phyloP scores from a whole-genome alignment of 1,140 invertebrate genomes.

The Cheumatopsyche charites region DNA sequence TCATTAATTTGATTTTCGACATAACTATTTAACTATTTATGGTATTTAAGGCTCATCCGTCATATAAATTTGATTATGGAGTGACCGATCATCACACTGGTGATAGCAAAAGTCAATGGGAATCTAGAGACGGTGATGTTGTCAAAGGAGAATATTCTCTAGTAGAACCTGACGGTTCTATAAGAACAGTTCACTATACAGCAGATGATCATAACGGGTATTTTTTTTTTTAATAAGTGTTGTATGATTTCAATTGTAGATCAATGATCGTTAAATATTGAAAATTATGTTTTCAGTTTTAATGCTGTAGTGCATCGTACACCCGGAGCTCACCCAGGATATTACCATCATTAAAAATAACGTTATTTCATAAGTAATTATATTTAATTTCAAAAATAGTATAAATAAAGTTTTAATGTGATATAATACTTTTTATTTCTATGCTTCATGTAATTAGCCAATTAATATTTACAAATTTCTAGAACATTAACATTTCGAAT shows the following conservation, averaged over 20 bases:
- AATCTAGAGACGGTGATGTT: slow-evolving; percentile 58
- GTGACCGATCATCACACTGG: slow-evolving; percentile 60
- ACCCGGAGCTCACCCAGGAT: slow-evolving; percentile 29
- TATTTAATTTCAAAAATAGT: too few species aligned
- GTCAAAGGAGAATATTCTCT: slow-evolving; percentile 65
- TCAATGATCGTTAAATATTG: slow-evolving; percentile 20
- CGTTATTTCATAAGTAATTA: neutral
- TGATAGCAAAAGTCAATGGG: slow-evolving; percentile 61
- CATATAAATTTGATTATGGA: slow-evolving; percentile 59
- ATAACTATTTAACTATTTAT: slow-evolving; percentile 3
- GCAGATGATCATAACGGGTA: slow-evolving; percentile 54
- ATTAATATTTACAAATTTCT: too few species aligned
- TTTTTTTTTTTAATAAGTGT: neutral
- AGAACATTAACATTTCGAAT: too few species aligned
- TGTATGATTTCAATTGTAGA: neutral
- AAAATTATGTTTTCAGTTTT: slow-evolving; percentile 33
- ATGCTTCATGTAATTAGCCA: too few species aligned
- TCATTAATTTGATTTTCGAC: slow-evolving; percentile 11
- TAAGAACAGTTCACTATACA: slow-evolving; percentile 57
- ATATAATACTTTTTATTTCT: too few species aligned
- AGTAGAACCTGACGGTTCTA: slow-evolving; percentile 65
- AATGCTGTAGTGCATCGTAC: slow-evolving; percentile 43
- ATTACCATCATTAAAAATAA: slow-evolving; percentile 35
- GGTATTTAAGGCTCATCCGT: slow-evolving; percentile 50
- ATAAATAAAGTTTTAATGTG: too few species aligned